Base-by-base conservation (phyloP, 2,113 vertebrate species). In the Oryzias celebensis region DNA sequence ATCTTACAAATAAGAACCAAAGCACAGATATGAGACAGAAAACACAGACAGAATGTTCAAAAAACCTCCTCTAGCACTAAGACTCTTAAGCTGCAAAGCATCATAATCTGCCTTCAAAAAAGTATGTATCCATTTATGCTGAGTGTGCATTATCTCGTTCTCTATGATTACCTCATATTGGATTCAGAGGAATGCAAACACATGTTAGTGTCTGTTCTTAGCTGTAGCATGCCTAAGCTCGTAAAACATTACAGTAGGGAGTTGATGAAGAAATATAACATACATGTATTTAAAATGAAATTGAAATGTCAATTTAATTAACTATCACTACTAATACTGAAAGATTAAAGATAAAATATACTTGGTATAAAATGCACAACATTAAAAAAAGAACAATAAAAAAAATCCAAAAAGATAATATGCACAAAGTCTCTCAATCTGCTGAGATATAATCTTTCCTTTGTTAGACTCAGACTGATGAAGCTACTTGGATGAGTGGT, bases 101-200 rank as follows among this genome's bases (percentile, higher is more conserved):
- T 44, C 22, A 4, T 6, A 2, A 23, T 53, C 36, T 69, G 53
- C 46, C 14, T 42, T 36, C 61, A 44, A 64, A 52, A 26, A 8
- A n/a, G 36, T 36, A 6, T 23, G 54, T 47, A 44, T n/a, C 14
- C n/a, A 3, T 70, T 78, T 49, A n/a, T 75, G 74, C 66, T 71
- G 65, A 81, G 64, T 66, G 36, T 73, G 57, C 73, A 42, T 58
- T 57, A 24, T 71, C 28, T 65, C 14, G 12, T 53, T 18, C 63
- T 60, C 71, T 75, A 58, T 70, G 72, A 62, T 70, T 52, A 78
- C 54, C 65, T 54, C 67, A 56, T 52, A 58, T 63, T 74, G 66
- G 28, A 74, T 74, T 60, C 49, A 55, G 43, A 57, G 45, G n/a
- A 43, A 58, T 48, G 41, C 18, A 54, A 75, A 51, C 68, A 65